A percentile compares a stretch with the other conserved stretches of the same genome.
These are phyloP conservation scores for Eristalis tenax DNA, from an alignment of 2,888 invertebrate species.

Conservation along the genomic window DNA sequence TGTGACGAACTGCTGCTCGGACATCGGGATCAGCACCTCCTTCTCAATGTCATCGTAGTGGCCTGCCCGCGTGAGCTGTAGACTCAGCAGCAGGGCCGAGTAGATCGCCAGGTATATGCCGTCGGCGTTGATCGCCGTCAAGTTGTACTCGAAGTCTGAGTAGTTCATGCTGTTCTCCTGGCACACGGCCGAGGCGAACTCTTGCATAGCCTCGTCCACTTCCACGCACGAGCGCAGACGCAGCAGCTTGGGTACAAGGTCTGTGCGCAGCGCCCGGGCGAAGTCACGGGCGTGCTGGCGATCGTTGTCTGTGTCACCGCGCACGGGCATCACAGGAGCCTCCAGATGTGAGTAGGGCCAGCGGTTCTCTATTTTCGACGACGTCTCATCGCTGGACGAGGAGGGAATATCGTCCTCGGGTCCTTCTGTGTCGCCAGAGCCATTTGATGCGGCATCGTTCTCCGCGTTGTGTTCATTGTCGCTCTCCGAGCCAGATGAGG, in stretches of 20 bases:
- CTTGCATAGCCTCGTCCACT: slow-evolving; percentile 94
- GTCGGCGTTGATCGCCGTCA: slow-evolving; percentile 93
- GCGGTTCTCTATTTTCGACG: slow-evolving; percentile 80
- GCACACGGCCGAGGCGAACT: slow-evolving; percentile 95
- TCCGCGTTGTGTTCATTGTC: slow-evolving; percentile 88
- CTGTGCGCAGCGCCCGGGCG: slow-evolving; percentile 87
- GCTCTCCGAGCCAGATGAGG: slow-evolving; percentile 83
- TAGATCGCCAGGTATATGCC: slow-evolving; percentile 96
- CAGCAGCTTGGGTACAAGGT: slow-evolving; percentile 89
- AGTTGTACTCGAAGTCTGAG: slow-evolving; percentile 83
- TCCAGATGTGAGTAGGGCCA: slow-evolving; percentile 81
- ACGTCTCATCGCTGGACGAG: slow-evolving; percentile 82
- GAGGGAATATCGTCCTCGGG: slow-evolving; percentile 85
- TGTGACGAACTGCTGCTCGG: slow-evolving; percentile 94
- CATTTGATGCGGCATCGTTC: slow-evolving; percentile 88
- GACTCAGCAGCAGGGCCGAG: slow-evolving; percentile 90
- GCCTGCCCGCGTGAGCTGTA: slow-evolving; percentile 89
- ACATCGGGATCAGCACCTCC: slow-evolving; percentile 83
- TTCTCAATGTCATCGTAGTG: slow-evolving; percentile 86
- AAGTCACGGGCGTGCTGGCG: slow-evolving; percentile 93
- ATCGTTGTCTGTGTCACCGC: slow-evolving; percentile 89
- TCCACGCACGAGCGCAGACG: slow-evolving; percentile 91
- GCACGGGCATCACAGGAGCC: slow-evolving; percentile 79
- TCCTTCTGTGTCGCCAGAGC: slow-evolving; percentile 86
- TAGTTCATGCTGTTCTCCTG: slow-evolving; percentile 85